Conservation (phyloP, 1,140 invertebrate species). For the Oscheius sp. region DNA sequence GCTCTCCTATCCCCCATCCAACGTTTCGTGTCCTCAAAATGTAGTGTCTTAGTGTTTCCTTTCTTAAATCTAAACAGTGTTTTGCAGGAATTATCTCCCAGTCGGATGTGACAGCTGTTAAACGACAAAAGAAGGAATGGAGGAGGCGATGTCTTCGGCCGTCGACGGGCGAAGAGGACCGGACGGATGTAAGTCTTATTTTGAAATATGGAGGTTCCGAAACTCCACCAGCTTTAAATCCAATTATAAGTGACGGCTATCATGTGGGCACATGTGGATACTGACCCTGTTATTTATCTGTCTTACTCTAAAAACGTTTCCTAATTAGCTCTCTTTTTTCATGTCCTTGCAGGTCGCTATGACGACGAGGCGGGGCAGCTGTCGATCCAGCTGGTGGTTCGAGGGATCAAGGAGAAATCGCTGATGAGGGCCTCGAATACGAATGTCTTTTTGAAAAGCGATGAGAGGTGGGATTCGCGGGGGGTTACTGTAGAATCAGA, state of each 20-base stretch:
- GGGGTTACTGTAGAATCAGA: background rate
- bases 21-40: background rate
- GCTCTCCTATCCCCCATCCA: background rate
- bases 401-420: constrained; percentile 21
- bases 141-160: background rate
- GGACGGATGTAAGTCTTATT: background rate
- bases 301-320: no score
- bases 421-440: constrained; percentile 26
- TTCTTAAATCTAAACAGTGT: background rate
- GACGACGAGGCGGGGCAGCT: constrained; percentile 20
- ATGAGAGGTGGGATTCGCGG: constrained; percentile 8
- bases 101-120: background rate
- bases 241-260: no score
- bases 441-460: constrained; percentile 27
- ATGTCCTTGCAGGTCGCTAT: constrained; percentile 19
- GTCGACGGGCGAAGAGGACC: background rate
- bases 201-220: background rate
- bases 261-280: no score
- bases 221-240: no score
- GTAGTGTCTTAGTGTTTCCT: background rate
- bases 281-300: no score
- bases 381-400: constrained; percentile 24
- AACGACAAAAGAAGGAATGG: background rate
- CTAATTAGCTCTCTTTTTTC: no score
- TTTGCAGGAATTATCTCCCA: no score